Evolutionary conservation across 2,888 invertebrate species (phyloP).

Genomic region (Agrotis ipsilon): DNA sequence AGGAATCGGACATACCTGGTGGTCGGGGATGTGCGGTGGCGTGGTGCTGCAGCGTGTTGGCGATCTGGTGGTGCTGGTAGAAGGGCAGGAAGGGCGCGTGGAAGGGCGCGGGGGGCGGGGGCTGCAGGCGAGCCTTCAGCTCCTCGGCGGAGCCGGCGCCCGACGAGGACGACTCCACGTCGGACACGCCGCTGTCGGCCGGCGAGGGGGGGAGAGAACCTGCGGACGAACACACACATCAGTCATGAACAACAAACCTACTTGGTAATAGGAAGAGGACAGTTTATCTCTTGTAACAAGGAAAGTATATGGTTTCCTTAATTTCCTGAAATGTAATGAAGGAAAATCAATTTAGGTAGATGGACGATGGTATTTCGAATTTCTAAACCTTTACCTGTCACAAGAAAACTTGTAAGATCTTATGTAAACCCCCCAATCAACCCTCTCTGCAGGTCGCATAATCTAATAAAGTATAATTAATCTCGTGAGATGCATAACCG

Average conservation of each 20-base stretch:
- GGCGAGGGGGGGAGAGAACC: constrained; percentile 99
- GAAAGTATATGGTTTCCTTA: constrained; percentile 5
- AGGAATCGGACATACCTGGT: constrained; percentile 77
- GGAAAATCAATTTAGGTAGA: constrained; percentile 9
- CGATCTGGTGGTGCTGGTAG: constrained; percentile 92
- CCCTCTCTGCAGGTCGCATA: constrained; percentile 24
- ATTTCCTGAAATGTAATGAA: background rate
- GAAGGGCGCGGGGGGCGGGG: constrained; percentile 91
- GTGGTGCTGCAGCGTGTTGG: constrained; percentile 89
- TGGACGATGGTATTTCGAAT: background rate
- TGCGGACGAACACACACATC: constrained; percentile 75
- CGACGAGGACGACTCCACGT: constrained; percentile 98
- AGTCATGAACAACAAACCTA: constrained; percentile 8
- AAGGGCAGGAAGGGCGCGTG: constrained; percentile 92
- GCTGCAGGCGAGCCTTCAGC: constrained; percentile 96
- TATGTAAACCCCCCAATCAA: background rate
- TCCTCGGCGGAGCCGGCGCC: constrained; percentile 95
- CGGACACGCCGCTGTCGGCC: constrained; percentile 99
- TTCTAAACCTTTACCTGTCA: background rate
- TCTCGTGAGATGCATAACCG: constrained; percentile 55
- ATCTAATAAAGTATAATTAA: constrained; percentile 31
- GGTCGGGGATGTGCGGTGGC: constrained; percentile 88
- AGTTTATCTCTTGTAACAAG: background rate
- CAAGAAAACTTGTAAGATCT: background rate
- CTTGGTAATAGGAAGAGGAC: background rate